Base-by-base conservation (phyloP, 2,888 invertebrate species). In the Syrista parreyssii region DNA sequence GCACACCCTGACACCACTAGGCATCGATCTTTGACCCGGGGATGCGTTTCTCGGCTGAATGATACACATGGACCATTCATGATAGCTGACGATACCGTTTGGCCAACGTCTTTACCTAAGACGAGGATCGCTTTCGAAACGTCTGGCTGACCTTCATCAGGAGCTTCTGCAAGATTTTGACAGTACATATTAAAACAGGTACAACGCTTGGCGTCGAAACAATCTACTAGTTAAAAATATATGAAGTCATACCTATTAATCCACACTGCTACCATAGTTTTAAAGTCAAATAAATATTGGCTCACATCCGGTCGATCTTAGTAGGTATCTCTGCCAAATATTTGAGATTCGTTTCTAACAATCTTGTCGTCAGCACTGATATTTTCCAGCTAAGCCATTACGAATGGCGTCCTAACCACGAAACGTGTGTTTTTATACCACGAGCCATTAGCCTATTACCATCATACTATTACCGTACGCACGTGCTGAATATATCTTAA, bases 1-100 rank as follows among this genome's bases (percentile, higher is more conserved):
- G 35, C 75, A 55, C 34, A 31, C 71, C 31, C 32, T 33, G 71
- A 71, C 71, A 73, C 34, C 34, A 68, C 73, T 73, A 73, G 32
- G 72, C 75, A 77, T 78, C 73, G 76, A 78, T 78, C 78, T 76
- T 78, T 73, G 76, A 76, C 78, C 78, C 73, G 76, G 76, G 36
- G 72, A 69, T 78, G 78, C 73, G 68, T 68, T 33, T 68, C 78
- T 32, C 36, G 55, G 34, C 73, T 78, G 55, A 78, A 78, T 76
- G 78, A 68, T 76, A 71, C 73, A 40, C 73, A 76, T 68, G 30
- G 32, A 76, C 76, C 78, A 78, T 78, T 78, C 78, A 78, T 68
- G 55, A 69, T 36, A 33, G 55, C 71, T 23, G 55, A 55, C 55
- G 55, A 55, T 23, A 23, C 23, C 55, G 23, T 9, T 55, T 55